A percentile compares a stretch with the other conserved stretches of the same genome.
Conservation (phyloP, 2,113 vertebrate species). For the Tupaia chinensis region DNA sequence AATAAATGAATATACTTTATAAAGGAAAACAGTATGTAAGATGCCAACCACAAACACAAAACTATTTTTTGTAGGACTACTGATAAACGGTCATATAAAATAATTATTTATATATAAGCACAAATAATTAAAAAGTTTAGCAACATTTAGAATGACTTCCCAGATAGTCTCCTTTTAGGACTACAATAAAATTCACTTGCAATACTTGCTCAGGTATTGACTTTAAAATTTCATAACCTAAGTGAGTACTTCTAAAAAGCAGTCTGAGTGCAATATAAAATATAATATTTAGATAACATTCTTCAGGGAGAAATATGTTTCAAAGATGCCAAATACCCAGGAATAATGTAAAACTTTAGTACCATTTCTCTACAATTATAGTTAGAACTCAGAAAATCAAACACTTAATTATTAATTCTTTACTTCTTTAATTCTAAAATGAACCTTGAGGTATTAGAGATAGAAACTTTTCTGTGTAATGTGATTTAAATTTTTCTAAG, state of each 20-base stretch:
- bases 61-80: neutral
- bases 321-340: neutral
- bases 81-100: neutral
- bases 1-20: too few species aligned
- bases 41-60: neutral
- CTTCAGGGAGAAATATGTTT: neutral
- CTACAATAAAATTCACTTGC: neutral
- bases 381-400: slow-evolving; percentile 15
- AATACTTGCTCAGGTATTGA: neutral
- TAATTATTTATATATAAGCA: neutral
- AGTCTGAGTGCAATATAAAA: neutral
- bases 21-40: neutral
- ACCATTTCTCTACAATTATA: neutral
- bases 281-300: neutral
- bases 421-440: slow-evolving; percentile 9
- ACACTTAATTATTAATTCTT: neutral
- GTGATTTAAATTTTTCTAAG: neutral
- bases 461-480: neutral
- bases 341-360: neutral
- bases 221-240: slow-evolving; percentile 29
- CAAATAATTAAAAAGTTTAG: neutral
- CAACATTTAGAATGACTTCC: neutral
- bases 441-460: neutral
- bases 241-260: neutral
- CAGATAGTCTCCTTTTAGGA: neutral